Conservation (phyloP, 2,797 vertebrate species). For the Betta splendens region DNA sequence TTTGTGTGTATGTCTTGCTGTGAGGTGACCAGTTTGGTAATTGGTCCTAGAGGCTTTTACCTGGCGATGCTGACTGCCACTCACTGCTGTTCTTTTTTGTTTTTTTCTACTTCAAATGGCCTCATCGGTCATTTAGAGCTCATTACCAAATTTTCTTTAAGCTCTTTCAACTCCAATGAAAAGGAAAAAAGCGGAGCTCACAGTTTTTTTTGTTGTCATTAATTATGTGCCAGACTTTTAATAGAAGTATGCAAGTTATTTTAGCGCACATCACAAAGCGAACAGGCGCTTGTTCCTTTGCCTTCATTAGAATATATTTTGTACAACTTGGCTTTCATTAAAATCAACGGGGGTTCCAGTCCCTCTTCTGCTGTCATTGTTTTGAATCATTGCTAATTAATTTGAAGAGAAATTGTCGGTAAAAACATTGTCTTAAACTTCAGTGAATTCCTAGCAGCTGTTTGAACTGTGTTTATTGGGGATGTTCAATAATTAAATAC, state of each 20-base stretch:
- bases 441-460: conserved; percentile 36
- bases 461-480: conserved; percentile 41
- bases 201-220: conserved; percentile 38
- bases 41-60: conserved; percentile 72
- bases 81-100: conserved; percentile 21
- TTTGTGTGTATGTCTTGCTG: conserved; percentile 36
- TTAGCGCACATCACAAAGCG: conserved; percentile 68
- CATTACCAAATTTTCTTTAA: conserved; percentile 56
- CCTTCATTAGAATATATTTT: conserved; percentile 62
- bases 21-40: conserved; percentile 56
- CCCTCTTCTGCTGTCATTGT: conserved; percentile 48
- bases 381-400: conserved; percentile 76
- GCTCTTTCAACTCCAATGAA: conserved; percentile 42
- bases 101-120: conserved; percentile 19
- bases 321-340: conserved; percentile 64
- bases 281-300: conserved; percentile 53
- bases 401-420: conserved; percentile 60
- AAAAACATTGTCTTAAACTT: conserved; percentile 48
- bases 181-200: conserved; percentile 6
- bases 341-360: conserved; percentile 66
- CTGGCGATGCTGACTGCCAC: conserved; percentile 42
- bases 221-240: conserved; percentile 63
- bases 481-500: conserved; percentile 48
- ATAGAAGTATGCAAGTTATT: conserved; percentile 49
- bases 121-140: conserved; percentile 55